Base-by-base conservation (phyloP, 2,113 vertebrate species). In the Syngnathoides biaculeatus region DNA sequence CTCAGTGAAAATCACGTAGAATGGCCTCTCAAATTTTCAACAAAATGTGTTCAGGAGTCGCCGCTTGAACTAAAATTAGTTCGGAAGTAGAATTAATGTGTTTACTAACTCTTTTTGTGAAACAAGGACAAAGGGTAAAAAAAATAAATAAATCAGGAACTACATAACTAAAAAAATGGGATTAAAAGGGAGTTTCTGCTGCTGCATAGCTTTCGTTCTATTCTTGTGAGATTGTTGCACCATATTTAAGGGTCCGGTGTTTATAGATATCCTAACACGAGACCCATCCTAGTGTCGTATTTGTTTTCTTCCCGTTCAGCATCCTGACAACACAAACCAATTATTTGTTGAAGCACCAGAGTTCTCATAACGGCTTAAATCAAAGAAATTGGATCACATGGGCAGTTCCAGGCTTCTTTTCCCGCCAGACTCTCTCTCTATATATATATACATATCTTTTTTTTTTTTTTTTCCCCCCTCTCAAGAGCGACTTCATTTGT, bases 401-500 rank as follows among this genome's bases (percentile, higher is more conserved):
- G 43, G 5, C 35, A 26, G 50, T 47, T 65, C 53, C 1, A 26
- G 74, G 70, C 53, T 61, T 27, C 38, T 2, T 17, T 19, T 22
- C 62, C 26, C 26, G 24, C 22, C 48, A 22, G 48, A 52, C 48
- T 52, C n/a, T 10, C 48, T 52, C 20, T 10, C 24, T 39, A 59
- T 52, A 30, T 27, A 40, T 15, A 27, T 39, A 59, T 52, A 30
- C 35, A 40, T 15, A 58, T 64, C 50, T 68, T 57, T 77, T 67
- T 78, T 76, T 77, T 11, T 22, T 2, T 22, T 52, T 2, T 52
- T 5, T 52, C 19, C 22, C 7, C 22, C 24, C 58, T 42, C 72
- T 64, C 74, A 56, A 73, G 53, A 69, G 71, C 69, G 68, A 74
- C 74, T 71, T 78, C 30, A 73, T 77, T 82, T 79, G 64, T 79